Base-by-base conservation (phyloP, 2,797 vertebrate species). In the Zenarchopterus dispar region DNA sequence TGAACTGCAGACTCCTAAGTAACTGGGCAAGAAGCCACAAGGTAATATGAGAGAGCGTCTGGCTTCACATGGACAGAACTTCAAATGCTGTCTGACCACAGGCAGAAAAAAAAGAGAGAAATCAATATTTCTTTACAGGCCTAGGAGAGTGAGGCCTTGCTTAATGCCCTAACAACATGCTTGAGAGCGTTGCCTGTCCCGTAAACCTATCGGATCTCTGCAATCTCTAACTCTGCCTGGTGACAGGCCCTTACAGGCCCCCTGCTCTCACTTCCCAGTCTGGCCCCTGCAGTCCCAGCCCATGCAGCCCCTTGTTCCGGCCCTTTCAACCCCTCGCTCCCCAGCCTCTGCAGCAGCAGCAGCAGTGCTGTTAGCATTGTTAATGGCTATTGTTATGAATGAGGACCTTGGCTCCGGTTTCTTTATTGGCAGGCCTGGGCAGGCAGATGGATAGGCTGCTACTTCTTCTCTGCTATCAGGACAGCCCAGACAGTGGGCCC, bases 301-400 rank as follows among this genome's bases (percentile, higher is more conserved):
- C 72, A 56, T 8, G 62, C 57, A 73, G 53, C 53, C 85, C 84
- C 73, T 56, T 64, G 69, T 82, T 78, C 80, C 76, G 41, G 78
- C 71, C 77, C 70, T 66, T 51, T 48, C 78, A 82, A 75, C 81
- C 82, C 76, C 70, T 70, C 17, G 46, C 69, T 86, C 85, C 82
- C 68, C 74, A 76, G 80, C 75, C 77, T 84, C 84, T 57, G 43
- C 68, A 50, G 78, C 75, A 86, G 75, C 75, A 86, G 75, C 86
- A 75, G 84, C 82, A 84, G 72, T 28, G 75, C 89, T 92, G 89
- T 91, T 92, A 91, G 91, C 88, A 89, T 93, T 93, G 90, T 93
- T 93, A 93, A 92, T 91, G 89, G 86, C 90, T 75, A 93, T 94
- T 94, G 93, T 93, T 93, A 92, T 91, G 91, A 93, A 93, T 89